A percentile compares a stretch with the other conserved stretches of the same genome.
Conservation (phyloP, 2,113 vertebrate species). For the Oncorhynchus nerka region DNA sequence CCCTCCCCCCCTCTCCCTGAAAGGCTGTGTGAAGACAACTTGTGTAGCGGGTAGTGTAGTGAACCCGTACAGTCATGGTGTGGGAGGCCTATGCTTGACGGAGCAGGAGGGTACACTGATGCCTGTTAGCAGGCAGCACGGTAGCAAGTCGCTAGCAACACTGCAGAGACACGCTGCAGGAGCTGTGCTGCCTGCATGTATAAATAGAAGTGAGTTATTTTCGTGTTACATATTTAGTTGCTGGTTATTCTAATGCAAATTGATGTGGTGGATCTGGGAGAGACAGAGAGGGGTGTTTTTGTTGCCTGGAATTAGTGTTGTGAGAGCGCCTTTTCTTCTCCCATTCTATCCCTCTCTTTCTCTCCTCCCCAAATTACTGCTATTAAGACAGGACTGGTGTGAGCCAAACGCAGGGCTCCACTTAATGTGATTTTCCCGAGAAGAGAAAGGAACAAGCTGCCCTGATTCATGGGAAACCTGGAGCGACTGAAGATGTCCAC, state of each 20-base stretch:
- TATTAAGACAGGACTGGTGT: conserved; percentile 70
- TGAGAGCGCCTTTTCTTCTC: conserved; percentile 69
- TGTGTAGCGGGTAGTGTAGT: conserved; percentile 41
- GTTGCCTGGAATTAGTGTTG: conserved; percentile 75
- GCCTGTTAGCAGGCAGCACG: conserved; percentile 8
- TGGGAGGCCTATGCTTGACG: conserved; percentile 47
- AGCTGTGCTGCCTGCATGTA: conserved; percentile 36
- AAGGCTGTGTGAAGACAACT: conserved; percentile 19
- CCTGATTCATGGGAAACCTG: conserved; percentile 66
- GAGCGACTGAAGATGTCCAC: conserved; percentile 68
- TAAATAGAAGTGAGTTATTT: conserved; percentile 62
- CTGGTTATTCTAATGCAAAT: conserved; percentile 74
- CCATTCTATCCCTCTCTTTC: conserved; percentile 67
- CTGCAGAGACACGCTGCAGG: conserved; percentile 15
- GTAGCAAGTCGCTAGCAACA: neutral
- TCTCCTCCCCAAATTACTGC: conserved; percentile 74
- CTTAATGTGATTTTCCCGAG: conserved; percentile 76
- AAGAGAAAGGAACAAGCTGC: conserved; percentile 66
- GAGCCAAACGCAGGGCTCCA: conserved; percentile 71
- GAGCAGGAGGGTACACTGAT: conserved; percentile 19
- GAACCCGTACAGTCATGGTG: conserved; percentile 40
- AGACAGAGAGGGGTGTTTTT: conserved; percentile 65
- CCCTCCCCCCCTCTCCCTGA: neutral
- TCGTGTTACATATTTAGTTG: conserved; percentile 71
- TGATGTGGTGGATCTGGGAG: conserved; percentile 53